Evolutionary conservation across 64 coral and sea anemone genomes (phyloP), one percentile per base, ranked within the genome.

Genomic region (Pocillopora damicornis): DNA sequence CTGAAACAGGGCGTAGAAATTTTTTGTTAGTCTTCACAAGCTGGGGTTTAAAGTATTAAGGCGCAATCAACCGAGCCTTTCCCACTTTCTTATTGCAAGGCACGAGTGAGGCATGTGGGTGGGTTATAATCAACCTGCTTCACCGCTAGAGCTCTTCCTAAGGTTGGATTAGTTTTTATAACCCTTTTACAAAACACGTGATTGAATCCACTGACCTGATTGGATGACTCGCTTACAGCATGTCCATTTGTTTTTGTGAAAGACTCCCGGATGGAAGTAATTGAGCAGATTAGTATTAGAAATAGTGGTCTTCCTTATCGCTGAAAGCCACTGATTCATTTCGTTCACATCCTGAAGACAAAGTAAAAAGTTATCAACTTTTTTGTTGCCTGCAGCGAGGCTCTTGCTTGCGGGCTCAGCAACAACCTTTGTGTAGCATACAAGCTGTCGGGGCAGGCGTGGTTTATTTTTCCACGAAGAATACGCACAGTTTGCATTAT

Each of bases 321-420:
- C 97, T 9, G 97, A 99, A 45, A 99, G 66, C 97, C 97, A 99
- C 25, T 99, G 93, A 67, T 95, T 99, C 97, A 99, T 99, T 58
- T 99, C 97, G 61, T 99, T 99, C 15, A 99, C 97, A 67, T 95
- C 86, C 97, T 99, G 73, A 17, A 60, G 35, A 6, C 75, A 78
- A 88, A 13, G 58, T 35, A 67, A 82, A 15, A 77, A 77, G 23
- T 9, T 69, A 69, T 0, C 11, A 25, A 18, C 0, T 23, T 22
- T 10, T 22, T 69, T n/a, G 23, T n/a, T n/a, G 20, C 9, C 20
- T 69, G 66, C 10, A 10, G 61, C 22, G 23, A 69, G 18, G 1
- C 42, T 51, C 42, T 51, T 4, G 42, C 42, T 51, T 7, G 42
- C 42, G 42, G 42, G 42, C 42, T 51, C 42, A 51, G 42, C 42